phyloP scores from a whole-genome alignment of 2,797 vertebrate species.

The Eidolon dupreanum region DNA sequence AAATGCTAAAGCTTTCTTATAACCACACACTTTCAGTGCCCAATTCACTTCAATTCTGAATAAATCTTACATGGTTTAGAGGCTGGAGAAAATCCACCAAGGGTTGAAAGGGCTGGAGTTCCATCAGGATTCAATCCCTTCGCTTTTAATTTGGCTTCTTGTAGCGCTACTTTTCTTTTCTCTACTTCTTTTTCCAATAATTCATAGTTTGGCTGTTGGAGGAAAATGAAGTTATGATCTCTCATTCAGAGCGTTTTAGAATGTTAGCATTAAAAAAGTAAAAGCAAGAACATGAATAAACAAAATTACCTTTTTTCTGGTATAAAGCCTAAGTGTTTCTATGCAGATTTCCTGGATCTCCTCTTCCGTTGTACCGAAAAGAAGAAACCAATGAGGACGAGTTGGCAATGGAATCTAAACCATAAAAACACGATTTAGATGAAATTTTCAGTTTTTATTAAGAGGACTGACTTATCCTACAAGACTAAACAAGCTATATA shows the following conservation, averaged over 20 bases:
- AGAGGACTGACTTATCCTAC: neutral
- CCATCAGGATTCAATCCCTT: slow-evolving; percentile 98
- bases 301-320: slow-evolving; percentile 93
- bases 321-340: slow-evolving; percentile 96
- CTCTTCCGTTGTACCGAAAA: slow-evolving; percentile 96
- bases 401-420: slow-evolving; percentile 94
- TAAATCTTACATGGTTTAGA: slow-evolving; percentile 94
- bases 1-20: neutral
- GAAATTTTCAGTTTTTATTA: accelerated
- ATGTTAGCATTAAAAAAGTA: neutral
- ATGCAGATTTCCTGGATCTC: slow-evolving; percentile 98
- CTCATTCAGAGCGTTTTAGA: neutral
- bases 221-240: neutral
- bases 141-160: slow-evolving; percentile 98
- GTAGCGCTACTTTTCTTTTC: slow-evolving; percentile 94
- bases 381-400: slow-evolving; percentile 95
- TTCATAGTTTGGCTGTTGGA: slow-evolving; percentile 95
- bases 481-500: neutral
- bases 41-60: neutral
- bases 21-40: neutral
- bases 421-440: neutral
- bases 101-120: slow-evolving; percentile 94
- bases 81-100: slow-evolving; percentile 97
- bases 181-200: slow-evolving; percentile 98
- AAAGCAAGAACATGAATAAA: neutral